Conservation (phyloP, 2,888 invertebrate species). For the Scaptomyza caliginosa region DNA sequence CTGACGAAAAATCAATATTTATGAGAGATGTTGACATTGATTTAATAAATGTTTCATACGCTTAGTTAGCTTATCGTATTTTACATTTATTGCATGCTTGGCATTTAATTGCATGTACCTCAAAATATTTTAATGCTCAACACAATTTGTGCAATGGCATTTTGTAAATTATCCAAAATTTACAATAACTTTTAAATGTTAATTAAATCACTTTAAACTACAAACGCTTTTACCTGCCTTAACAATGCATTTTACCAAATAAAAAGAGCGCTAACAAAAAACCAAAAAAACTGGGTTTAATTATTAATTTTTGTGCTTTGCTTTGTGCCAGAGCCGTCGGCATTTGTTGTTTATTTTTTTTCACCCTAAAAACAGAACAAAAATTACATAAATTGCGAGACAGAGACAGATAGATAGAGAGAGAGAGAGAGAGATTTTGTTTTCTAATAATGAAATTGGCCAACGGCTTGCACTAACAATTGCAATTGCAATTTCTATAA, state of each 20-base stretch:
- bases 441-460: slow-evolving; percentile 68
- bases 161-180: slow-evolving; percentile 28
- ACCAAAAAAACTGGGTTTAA: slow-evolving; percentile 50
- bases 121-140: slow-evolving; percentile 18
- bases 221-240: slow-evolving; percentile 34
- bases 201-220: slow-evolving; percentile 62
- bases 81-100: neutral
- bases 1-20: neutral
- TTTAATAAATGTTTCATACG: neutral
- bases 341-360: too few relatives aligned
- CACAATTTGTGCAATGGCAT: slow-evolving; percentile 14
- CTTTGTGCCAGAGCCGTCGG: slow-evolving; percentile 63
- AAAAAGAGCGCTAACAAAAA: too few relatives aligned
- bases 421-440: slow-evolving; percentile 29
- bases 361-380: slow-evolving; percentile 1
- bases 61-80: neutral
- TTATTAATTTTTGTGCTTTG: slow-evolving; percentile 70
- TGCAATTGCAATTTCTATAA: slow-evolving; percentile 60
- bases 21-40: neutral
- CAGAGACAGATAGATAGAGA: neutral
- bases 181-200: slow-evolving; percentile 30
- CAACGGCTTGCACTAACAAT: slow-evolving; percentile 38
- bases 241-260: slow-evolving; percentile 38
- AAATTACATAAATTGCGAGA: slow-evolving; percentile 10
- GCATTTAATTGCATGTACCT: neutral